Conservation (phyloP, 2,797 vertebrate genomes). For the Eulemur albifrons region DNA sequence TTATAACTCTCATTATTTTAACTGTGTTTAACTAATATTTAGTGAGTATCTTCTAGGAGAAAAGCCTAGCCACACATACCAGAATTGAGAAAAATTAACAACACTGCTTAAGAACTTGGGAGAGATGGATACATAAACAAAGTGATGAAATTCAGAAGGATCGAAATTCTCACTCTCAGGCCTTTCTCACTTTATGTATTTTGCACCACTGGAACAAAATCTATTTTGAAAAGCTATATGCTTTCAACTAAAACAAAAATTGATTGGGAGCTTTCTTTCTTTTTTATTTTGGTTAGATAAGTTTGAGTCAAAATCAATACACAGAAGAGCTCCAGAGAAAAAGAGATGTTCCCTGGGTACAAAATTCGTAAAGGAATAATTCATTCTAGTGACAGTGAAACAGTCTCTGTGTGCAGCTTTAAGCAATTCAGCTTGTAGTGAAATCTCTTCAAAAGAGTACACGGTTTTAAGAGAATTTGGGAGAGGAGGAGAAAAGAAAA, state of each 20-base stretch:
- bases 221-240: constrained; percentile 45
- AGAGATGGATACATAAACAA: background rate
- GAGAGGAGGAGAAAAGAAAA: background rate
- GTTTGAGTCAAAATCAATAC: constrained; percentile 69
- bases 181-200: constrained; percentile 1
- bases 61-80: background rate
- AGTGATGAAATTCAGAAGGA: background rate
- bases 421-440: constrained; percentile 1
- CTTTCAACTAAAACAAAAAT: constrained; percentile 62
- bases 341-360: constrained; percentile 45
- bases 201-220: background rate
- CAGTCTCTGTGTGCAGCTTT: background rate
- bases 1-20: background rate
- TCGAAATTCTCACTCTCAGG: background rate
- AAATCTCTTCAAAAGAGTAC: constrained; percentile 26
- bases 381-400: background rate
- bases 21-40: background rate
- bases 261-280: constrained; percentile 32
- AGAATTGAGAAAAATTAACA: background rate
- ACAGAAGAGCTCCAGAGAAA: constrained; percentile 32
- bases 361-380: background rate
- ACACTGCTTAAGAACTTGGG: background rate
- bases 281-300: constrained; percentile 52
- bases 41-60: background rate
- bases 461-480: constrained; percentile 9